Conservation (phyloP, 2,113 vertebrate genomes). For the Nibea coibor region DNA sequence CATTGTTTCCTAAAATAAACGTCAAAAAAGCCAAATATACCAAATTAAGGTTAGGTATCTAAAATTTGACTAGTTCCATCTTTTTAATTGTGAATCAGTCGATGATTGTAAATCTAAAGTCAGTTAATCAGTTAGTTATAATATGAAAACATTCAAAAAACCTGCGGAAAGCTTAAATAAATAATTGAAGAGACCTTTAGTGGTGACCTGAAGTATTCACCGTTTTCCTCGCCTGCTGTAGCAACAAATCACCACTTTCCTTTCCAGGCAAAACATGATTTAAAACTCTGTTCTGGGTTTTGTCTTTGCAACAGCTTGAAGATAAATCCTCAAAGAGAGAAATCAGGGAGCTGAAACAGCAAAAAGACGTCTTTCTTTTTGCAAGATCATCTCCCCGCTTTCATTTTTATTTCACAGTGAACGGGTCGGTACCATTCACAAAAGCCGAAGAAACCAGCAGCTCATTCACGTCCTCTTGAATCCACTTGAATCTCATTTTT, state of each 20-base stretch:
- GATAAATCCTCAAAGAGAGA: constrained; percentile 9
- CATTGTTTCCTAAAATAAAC: no score
- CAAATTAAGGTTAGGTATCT: no score
- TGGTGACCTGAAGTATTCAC: not conserved
- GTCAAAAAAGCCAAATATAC: no score
- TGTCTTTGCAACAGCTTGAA: not conserved
- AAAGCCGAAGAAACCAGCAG: not conserved
- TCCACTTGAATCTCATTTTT: not conserved
- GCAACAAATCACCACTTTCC: not conserved
- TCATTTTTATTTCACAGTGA: not conserved
- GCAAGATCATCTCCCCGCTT: constrained; percentile 12
- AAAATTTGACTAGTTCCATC: no score
- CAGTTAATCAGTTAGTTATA: no score
- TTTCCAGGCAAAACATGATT: not conserved
- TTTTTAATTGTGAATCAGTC: no score
- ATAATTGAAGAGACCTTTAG: not conserved
- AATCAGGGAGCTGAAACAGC: constrained; percentile 18
- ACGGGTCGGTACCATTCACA: not conserved
- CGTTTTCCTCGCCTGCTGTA: not conserved
- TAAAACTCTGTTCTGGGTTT: not conserved
- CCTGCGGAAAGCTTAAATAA: not conserved
- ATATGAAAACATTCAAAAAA: not conserved
- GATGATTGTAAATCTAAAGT: no score
- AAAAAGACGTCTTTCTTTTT: constrained; percentile 5
- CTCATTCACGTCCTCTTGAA: not conserved